A percentile compares a stretch with the other conserved stretches of the same genome.
phyloP scores from a whole-genome alignment of 1,140 invertebrate species.

The Pseudomyrmex dendroicus region DNA sequence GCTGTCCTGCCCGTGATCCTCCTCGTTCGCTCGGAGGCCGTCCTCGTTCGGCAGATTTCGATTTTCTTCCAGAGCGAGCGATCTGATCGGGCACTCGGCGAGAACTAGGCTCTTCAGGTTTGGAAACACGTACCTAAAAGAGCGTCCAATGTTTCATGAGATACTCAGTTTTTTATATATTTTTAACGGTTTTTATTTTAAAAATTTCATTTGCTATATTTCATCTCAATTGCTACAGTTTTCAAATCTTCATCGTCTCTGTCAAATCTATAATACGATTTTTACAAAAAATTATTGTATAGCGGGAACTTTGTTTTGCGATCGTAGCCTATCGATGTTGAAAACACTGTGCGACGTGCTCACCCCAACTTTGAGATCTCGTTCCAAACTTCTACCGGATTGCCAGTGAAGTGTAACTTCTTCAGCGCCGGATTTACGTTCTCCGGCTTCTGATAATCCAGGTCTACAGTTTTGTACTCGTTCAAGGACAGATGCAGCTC shows the following conservation, averaged over 20 bases:
- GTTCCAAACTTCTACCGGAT: constrained; percentile 91
- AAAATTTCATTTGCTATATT: neutral
- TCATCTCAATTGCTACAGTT: neutral
- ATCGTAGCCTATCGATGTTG: neutral
- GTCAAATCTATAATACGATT: too few relatives aligned
- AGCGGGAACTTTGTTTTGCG: too few relatives aligned
- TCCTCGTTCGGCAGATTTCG: constrained; percentile 75
- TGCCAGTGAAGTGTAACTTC: constrained; percentile 93
- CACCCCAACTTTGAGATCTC: constrained; percentile 93
- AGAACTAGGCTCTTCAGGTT: constrained; percentile 93
- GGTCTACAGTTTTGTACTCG: constrained; percentile 91
- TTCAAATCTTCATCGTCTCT: neutral
- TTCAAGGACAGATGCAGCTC: constrained; percentile 96
- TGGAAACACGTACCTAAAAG: constrained; percentile 88
- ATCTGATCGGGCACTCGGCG: constrained; percentile 93
- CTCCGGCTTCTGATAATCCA: constrained; percentile 83
- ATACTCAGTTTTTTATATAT: too few relatives aligned
- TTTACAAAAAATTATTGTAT: too few relatives aligned
- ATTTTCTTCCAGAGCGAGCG: constrained; percentile 85
- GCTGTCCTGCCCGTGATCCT: constrained; percentile 64
- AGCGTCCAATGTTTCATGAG: neutral
- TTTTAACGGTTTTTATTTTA: too few relatives aligned
- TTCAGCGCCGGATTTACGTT: constrained; percentile 88
- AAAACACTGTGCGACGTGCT: constrained; percentile 72
- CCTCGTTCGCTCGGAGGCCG: constrained; percentile 78